Conservation (phyloP, 35 echinoderm and acorn worm species). For the Apostichopus parvimensis region DNA sequence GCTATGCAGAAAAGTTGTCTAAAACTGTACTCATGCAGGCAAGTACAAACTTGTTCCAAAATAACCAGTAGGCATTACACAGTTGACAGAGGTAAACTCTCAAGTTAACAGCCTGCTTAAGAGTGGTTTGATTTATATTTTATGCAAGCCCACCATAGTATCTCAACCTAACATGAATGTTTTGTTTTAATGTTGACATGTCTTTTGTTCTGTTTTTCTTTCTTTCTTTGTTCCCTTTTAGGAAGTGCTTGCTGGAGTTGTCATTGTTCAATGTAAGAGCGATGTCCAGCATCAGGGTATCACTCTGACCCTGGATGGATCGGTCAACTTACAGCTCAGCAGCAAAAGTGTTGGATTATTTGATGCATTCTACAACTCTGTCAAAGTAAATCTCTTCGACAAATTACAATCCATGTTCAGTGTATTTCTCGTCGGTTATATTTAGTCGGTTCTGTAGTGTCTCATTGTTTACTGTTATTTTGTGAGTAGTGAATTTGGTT, state of each 20-base stretch:
- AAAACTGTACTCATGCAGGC: too few species aligned
- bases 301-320: constrained; percentile 80
- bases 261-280: constrained; percentile 80
- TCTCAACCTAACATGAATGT: neutral
- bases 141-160: neutral
- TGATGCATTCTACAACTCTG: constrained; percentile 98
- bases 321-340: constrained; percentile 93
- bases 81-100: too few species aligned
- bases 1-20: too few species aligned
- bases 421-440: too few species aligned
- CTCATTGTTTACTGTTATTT: too few species aligned
- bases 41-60: too few species aligned
- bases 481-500: too few species aligned
- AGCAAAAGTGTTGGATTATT: constrained; percentile 95
- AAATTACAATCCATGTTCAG: too few species aligned
- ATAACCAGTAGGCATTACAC: too few species aligned
- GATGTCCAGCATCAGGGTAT: constrained; percentile 98
- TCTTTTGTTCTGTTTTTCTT: neutral
- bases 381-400: constrained; percentile 68
- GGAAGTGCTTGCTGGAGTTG: constrained; percentile 85
- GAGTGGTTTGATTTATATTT: too few species aligned
- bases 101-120: too few species aligned
- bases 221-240: constrained; percentile 38
- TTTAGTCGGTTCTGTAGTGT: too few species aligned
- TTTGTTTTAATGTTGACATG: neutral